Conservation (phyloP, 2,888 invertebrate species). For the Chaetogeoica ovagalla region DNA sequence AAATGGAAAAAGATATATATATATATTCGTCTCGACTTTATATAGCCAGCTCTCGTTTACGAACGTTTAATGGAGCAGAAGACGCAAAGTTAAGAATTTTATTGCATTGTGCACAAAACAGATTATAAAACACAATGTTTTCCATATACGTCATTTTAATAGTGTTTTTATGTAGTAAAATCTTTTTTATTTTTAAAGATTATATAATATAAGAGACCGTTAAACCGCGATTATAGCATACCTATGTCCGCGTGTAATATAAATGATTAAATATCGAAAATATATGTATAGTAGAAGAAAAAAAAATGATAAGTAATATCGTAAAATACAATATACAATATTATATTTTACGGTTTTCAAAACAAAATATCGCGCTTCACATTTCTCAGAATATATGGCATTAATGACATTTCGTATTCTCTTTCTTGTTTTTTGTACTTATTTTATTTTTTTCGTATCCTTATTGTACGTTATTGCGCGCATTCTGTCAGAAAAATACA, state of each 20-base stretch:
- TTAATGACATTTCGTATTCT: slow-evolving; percentile 16
- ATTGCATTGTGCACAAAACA: background rate
- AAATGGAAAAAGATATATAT: background rate
- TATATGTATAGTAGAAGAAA: too few species aligned
- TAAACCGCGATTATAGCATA: too few species aligned
- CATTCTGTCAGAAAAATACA: slow-evolving; percentile 27
- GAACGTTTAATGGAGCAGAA: slow-evolving; percentile 18
- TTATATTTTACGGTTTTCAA: slow-evolving; percentile 2
- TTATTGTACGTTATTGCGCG: background rate
- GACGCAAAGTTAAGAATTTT: background rate
- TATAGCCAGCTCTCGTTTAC: background rate
- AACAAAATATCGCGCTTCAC: slow-evolving; percentile 15
- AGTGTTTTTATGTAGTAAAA: too few species aligned
- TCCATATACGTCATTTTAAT: too few species aligned
- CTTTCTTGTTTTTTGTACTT: background rate
- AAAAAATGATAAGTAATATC: too few species aligned
- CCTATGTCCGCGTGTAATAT: too few species aligned
- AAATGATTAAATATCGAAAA: too few species aligned
- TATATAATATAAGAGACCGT: too few species aligned
- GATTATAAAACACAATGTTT: background rate
- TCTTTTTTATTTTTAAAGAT: too few species aligned
- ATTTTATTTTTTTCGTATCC: background rate
- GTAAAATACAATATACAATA: background rate
- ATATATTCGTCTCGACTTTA: background rate
- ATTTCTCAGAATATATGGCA: slow-evolving; percentile 7